phyloP scores from a whole-genome alignment of 2,888 invertebrate species.

The Catonia carolina region DNA sequence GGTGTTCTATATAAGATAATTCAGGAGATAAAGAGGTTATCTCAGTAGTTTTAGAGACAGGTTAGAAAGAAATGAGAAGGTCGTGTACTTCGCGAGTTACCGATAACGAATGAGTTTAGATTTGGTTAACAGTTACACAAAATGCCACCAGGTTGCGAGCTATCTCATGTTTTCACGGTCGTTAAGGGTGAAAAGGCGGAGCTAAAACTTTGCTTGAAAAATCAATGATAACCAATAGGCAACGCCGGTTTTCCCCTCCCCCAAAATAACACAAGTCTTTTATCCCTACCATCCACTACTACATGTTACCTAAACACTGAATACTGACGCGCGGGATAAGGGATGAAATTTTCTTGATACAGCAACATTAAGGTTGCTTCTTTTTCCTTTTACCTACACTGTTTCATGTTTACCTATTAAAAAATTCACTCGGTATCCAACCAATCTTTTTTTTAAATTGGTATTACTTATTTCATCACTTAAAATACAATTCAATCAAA shows the following conservation, averaged over 20 bases:
- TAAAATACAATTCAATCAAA: too few relatives aligned
- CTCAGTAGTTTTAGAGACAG: neutral
- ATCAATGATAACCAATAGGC: constrained; percentile 33
- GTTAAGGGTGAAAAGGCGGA: constrained; percentile 45
- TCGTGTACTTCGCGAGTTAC: constrained; percentile 25
- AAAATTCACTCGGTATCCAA: too few relatives aligned
- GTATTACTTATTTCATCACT: too few relatives aligned
- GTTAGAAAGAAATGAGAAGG: neutral
- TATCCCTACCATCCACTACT: neutral
- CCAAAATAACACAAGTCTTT: constrained; percentile 1
- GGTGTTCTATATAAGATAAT: too few relatives aligned
- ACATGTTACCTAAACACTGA: neutral
- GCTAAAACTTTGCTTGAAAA: constrained; percentile 40
- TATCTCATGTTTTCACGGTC: constrained; percentile 42
- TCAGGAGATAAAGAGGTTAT: too few relatives aligned
- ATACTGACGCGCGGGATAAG: too few relatives aligned
- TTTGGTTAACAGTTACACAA: constrained; percentile 23
- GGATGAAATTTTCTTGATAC: too few relatives aligned
- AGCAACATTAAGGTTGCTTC: too few relatives aligned
- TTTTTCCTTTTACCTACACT: too few relatives aligned
- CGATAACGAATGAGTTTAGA: constrained; percentile 17
- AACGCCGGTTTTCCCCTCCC: constrained; percentile 21
- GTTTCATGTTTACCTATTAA: too few relatives aligned
- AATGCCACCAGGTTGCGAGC: constrained; percentile 30
- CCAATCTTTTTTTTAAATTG: too few relatives aligned